phyloP scores from a whole-genome alignment of 2,888 invertebrate genomes.

The Melinaea marsaeus region DNA sequence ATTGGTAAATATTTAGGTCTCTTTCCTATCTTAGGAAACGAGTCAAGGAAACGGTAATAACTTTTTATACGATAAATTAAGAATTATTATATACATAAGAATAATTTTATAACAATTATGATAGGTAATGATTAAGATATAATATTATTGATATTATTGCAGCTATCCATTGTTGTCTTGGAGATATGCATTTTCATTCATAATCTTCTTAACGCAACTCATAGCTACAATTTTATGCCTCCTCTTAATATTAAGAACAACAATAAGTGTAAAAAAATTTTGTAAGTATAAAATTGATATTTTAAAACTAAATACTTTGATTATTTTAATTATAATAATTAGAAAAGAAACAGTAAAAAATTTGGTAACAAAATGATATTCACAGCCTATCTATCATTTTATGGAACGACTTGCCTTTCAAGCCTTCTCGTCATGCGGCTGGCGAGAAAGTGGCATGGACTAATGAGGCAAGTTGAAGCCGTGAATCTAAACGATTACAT shows the following conservation, averaged over 20 bases:
- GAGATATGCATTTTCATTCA: slow-evolving; percentile 38
- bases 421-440: slow-evolving; percentile 44
- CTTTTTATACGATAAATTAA: background rate
- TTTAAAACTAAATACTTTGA: background rate
- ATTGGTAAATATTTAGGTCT: slow-evolving; percentile 47
- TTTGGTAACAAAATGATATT: background rate
- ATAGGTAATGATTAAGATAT: background rate
- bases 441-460: slow-evolving; percentile 46
- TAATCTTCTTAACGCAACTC: slow-evolving; percentile 37
- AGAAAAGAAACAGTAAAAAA: background rate
- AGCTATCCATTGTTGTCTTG: slow-evolving; percentile 32
- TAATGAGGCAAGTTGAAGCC: slow-evolving; percentile 41
- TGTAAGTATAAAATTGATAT: slow-evolving; percentile 37
- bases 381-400: slow-evolving; percentile 45
- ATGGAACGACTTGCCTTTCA: slow-evolving; percentile 34
- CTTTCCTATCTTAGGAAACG: slow-evolving; percentile 42
- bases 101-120: no score
- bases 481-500: slow-evolving; percentile 44
- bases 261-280: slow-evolving; percentile 32
- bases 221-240: slow-evolving; percentile 29
- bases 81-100: no score
- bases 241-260: slow-evolving; percentile 29
- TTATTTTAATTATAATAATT: background rate
- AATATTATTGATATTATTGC: background rate
- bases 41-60: background rate